phyloP scores from a whole-genome alignment of 2,888 invertebrate genomes.

The Tipula lateralis region DNA sequence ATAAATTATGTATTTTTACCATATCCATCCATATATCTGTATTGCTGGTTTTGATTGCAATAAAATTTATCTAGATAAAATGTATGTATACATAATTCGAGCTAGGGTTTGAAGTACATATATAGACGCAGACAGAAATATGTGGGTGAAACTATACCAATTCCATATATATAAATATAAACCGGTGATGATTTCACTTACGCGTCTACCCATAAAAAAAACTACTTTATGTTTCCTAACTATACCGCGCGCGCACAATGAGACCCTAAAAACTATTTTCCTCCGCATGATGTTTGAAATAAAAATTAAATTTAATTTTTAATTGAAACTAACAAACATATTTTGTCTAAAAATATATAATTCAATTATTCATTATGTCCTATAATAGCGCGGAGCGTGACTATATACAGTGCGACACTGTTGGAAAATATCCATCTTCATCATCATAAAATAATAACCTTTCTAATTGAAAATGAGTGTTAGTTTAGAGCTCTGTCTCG shows the following conservation, averaged over 20 bases:
- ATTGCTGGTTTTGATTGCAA: slow-evolving; percentile 24
- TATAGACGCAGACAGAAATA: neutral
- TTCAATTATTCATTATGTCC: neutral
- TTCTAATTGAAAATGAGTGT: neutral
- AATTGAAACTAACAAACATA: neutral
- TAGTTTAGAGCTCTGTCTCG: neutral
- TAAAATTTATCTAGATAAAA: neutral
- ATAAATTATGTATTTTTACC: neutral
- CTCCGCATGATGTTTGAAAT: neutral
- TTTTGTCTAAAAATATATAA: slow-evolving; percentile 7
- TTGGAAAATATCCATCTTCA: neutral
- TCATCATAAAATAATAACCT: neutral
- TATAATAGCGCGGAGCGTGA: neutral
- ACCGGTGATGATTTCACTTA: neutral
- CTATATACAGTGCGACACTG: neutral
- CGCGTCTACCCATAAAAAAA: neutral
- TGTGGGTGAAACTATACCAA: neutral
- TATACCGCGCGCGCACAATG: neutral
- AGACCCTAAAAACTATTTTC: neutral
- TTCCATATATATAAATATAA: neutral
- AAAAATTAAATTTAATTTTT: neutral
- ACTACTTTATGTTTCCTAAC: neutral
- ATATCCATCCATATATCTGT: no score
- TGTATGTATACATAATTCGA: no score
- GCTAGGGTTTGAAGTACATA: neutral